Evolutionary conservation across 2,888 invertebrate genomes (phyloP), one percentile per base, ranked within the genome.

Genomic region (Formica aserva): DNA sequence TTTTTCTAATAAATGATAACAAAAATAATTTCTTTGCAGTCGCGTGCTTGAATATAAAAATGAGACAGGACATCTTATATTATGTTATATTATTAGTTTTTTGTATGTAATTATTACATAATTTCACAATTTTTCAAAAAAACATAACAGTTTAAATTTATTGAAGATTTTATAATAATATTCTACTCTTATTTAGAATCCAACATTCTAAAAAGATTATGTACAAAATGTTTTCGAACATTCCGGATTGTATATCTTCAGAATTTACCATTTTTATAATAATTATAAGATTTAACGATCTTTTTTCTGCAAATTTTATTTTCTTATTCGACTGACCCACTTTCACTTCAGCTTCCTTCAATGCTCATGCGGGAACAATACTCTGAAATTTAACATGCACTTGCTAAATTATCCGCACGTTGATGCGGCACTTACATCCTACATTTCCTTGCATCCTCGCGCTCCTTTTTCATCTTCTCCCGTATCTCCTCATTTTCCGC

Each of bases 341-440:
- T 65, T 45, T 77, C 29, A 29, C 29, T 38, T 26, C 52, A 38
- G 13, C 5, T 41, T 52, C 15, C 72, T 38, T 38, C 55, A 52
- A 41, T 74, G 26, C 67, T 66, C 26, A 22, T 38, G 15, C 26
- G 38, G n/a, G n/a, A 38, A 71, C 41, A 71, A 29, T 62, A 41
- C 52, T 71, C 55, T 57, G 76, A 76, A 76, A 76, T 66, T 71
- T 71, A 55, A 71, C 41, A 71, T 76, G 77, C 77, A 22, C 71
- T 77, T 41, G 72, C 55, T 77, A 71, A 77, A 69, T 77, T 77
- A 77, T 41, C 77, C 55, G 71, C 72, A 77, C 29, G 77, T 57
- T 71, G 77, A 71, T 77, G 72, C 77, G 41, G 29, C 71, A 77
- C 55, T 77, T 77, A 77, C 77, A 77, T 41, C 72, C 77, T 71